Base-by-base conservation (phyloP, 1,140 invertebrate species). In the Dinoponera quadriceps region DNA sequence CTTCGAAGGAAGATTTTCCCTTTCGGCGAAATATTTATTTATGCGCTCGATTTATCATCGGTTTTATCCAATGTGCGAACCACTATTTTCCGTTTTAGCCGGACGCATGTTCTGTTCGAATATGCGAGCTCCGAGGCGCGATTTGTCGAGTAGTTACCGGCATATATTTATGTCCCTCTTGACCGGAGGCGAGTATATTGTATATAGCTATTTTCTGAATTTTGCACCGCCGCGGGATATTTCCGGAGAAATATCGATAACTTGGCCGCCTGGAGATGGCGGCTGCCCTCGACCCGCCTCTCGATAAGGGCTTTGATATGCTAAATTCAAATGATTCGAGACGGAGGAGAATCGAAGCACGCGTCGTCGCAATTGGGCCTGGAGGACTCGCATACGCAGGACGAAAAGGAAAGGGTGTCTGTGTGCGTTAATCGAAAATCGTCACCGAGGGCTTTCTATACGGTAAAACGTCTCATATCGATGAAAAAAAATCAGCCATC, bases 251-350 rank as follows among this genome's bases (percentile, higher is more conserved):
- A 92, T 92, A 92, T 93, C 91, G 92, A 91, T 25, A 80, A 88
- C 88, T 90, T 84, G 85, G 44, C 59, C 48, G 22, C 54, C 60
- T 49, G 68, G 54, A 66, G 60, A 85, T 73, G 83, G 83, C 72
- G 80, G 66, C 83, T 80, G 55, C 44, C 72, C 86, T 83, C 80
- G 69, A 85, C 38, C 57, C 72, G 27, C 80, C 82, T 66, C 78
- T 87, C 88, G 88, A 92, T 92, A 90, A 87, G 88, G 90, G 91
- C 92, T 93, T 93, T 93, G 92, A 92, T 92, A 93, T 92, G 92
- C 90, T 93, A 93, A 92, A 84, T 90, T 86, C 85, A 85, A 92
- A 87, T 89, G 91, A 92, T 89, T 92, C 85, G 89, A 88, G 88
- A 89, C 87, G 89, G 87, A 88, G 88, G 88, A 86, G 85, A 89